A percentile compares a stretch with the other conserved stretches of the same genome.
Conservation (phyloP, 2,113 vertebrate species). For the Syrmaticus mikado region DNA sequence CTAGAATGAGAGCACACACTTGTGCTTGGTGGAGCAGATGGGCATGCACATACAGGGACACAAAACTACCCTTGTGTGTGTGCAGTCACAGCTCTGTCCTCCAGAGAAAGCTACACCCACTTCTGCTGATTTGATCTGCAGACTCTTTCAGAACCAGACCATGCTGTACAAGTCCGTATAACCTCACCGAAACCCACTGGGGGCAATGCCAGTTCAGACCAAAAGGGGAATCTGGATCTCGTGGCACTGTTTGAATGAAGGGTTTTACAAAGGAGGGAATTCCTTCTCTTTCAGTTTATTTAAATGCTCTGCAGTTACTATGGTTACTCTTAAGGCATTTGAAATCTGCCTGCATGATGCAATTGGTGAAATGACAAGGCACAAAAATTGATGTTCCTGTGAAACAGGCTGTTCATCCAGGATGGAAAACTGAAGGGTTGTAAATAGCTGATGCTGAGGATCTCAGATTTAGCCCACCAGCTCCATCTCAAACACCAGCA, state of each 20-base stretch:
- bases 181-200: neutral
- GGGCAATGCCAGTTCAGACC: neutral
- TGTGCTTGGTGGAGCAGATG: neutral
- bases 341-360: conserved; percentile 61
- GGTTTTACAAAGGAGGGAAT: conserved; percentile 42
- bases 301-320: conserved; percentile 68
- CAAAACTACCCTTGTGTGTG: neutral
- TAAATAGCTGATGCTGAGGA: neutral
- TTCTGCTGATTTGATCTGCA: neutral
- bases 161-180: neutral
- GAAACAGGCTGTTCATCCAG: conserved; percentile 34
- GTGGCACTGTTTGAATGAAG: conserved; percentile 22
- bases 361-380: conserved; percentile 71
- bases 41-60: neutral
- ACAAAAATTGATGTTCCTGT: conserved; percentile 67
- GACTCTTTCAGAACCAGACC: neutral
- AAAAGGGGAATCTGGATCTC: neutral
- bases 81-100: neutral
- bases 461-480: neutral
- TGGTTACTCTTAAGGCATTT: conserved; percentile 71
- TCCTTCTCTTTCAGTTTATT: conserved; percentile 71
- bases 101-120: neutral
- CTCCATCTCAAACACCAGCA: conserved; percentile 21
- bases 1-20: neutral
- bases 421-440: conserved; percentile 7